Conservation (phyloP, 2,888 invertebrate species). For the Calameuta idolon region DNA sequence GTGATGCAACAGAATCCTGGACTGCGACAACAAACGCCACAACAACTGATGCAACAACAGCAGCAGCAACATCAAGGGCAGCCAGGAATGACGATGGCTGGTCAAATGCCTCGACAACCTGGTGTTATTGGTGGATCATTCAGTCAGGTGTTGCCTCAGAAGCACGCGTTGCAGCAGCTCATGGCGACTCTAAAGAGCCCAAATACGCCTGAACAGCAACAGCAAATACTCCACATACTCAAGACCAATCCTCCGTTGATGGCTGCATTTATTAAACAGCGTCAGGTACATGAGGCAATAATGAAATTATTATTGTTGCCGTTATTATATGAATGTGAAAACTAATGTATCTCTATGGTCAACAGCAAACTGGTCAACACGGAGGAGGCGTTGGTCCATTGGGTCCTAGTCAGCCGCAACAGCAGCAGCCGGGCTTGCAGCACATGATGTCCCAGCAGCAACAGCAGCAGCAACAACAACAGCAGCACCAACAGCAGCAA, state of each 20-base stretch:
- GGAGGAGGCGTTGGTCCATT: constrained; percentile 56
- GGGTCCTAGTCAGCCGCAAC: constrained; percentile 63
- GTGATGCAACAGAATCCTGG: constrained; percentile 66
- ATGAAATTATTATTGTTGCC: background rate
- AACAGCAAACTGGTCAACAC: constrained; percentile 60
- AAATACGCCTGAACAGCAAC: constrained; percentile 91
- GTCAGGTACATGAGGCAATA: constrained; percentile 70
- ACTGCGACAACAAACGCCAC: constrained; percentile 61
- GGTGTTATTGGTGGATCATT: constrained; percentile 61
- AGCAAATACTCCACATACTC: constrained; percentile 87
- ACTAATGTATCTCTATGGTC: background rate
- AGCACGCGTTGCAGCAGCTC: constrained; percentile 84
- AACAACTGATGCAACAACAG: constrained; percentile 61
- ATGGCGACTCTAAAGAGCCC: constrained; percentile 92
- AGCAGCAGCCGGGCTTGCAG: constrained; percentile 64
- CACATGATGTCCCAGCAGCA: constrained; percentile 69
- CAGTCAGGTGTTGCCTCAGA: constrained; percentile 66
- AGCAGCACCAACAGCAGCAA: constrained; percentile 71
- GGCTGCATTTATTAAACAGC: constrained; percentile 94
- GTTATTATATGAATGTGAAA: background rate
- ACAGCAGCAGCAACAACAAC: constrained; percentile 71
- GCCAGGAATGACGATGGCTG: constrained; percentile 57
- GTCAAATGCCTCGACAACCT: constrained; percentile 60
- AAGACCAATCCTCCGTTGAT: constrained; percentile 95
- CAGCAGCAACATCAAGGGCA: constrained; percentile 63